phyloP scores from a whole-genome alignment of 37 sponge, comb jelly and placozoan genomes.

The Tethya wilhelma region DNA sequence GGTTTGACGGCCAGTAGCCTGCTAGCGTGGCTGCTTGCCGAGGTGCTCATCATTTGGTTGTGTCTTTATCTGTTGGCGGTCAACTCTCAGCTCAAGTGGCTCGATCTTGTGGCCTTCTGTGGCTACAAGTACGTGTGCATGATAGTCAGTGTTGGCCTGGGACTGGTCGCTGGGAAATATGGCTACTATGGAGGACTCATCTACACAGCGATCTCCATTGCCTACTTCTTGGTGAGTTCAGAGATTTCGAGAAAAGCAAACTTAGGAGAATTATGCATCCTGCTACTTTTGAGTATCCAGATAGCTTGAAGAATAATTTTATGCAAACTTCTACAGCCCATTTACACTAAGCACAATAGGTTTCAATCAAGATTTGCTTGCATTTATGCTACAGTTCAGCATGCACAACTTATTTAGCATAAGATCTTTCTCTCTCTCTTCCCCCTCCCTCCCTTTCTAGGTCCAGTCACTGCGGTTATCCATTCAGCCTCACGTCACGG shows the following conservation, averaged over 20 bases:
- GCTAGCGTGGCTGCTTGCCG: slow-evolving; percentile 87
- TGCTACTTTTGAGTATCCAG: no score
- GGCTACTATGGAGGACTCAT: slow-evolving; percentile 75
- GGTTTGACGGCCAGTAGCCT: slow-evolving; percentile 94
- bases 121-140: slow-evolving; percentile 98
- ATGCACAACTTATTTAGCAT: background rate
- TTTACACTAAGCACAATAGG: no score
- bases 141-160: slow-evolving; percentile 70
- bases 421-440: background rate
- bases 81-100: slow-evolving; percentile 73
- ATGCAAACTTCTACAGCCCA: no score
- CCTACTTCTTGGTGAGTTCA: slow-evolving; percentile 87
- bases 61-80: slow-evolving; percentile 84
- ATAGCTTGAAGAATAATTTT: no score
- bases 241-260: no score
- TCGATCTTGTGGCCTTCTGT: slow-evolving; percentile 91
- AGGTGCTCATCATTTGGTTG: slow-evolving; percentile 79
- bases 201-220: slow-evolving; percentile 77
- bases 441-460: slow-evolving; percentile 36
- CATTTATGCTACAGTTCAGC: no score
- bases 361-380: no score
- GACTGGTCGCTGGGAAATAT: slow-evolving; percentile 50
- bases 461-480: slow-evolving; percentile 80
- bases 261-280: no score
- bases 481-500: slow-evolving; percentile 73